Conservation (phyloP, 2,113 vertebrate genomes). For the Tetraodon nigroviridis region DNA sequence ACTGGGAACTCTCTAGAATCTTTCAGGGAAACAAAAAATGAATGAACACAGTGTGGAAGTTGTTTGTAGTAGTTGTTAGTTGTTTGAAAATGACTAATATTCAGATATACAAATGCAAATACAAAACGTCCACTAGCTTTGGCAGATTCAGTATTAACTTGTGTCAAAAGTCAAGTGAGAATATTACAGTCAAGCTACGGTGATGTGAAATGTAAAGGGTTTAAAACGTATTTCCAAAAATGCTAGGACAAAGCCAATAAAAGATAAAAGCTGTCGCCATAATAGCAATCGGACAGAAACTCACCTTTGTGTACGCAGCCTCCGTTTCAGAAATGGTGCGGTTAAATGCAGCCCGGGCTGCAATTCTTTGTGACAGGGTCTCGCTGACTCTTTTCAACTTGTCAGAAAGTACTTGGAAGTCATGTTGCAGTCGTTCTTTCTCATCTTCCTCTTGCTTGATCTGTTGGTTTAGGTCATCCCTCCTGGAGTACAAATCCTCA, state of each 20-base stretch:
- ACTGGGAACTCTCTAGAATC: conserved; percentile 93
- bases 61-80: too few species aligned
- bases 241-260: too few species aligned
- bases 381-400: conserved; percentile 82
- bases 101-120: too few species aligned
- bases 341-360: conserved; percentile 78
- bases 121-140: too few species aligned
- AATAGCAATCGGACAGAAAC: conserved; percentile 33
- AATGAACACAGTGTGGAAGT: too few species aligned
- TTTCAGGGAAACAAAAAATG: conserved; percentile 45
- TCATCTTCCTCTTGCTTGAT: conserved; percentile 86
- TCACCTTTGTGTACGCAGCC: conserved; percentile 86
- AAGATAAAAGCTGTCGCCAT: too few species aligned
- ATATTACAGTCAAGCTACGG: too few species aligned
- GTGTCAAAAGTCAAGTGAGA: too few species aligned
- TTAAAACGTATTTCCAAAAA: too few species aligned
- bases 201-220: too few species aligned
- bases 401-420: conserved; percentile 80
- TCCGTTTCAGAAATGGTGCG: conserved; percentile 85
- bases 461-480: conserved; percentile 83
- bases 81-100: too few species aligned
- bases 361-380: conserved; percentile 80
- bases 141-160: too few species aligned
- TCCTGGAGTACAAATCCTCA: conserved; percentile 81
- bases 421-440: conserved; percentile 83